phyloP scores from a whole-genome alignment of 2,888 invertebrate species.

The Dynastes grantii region DNA sequence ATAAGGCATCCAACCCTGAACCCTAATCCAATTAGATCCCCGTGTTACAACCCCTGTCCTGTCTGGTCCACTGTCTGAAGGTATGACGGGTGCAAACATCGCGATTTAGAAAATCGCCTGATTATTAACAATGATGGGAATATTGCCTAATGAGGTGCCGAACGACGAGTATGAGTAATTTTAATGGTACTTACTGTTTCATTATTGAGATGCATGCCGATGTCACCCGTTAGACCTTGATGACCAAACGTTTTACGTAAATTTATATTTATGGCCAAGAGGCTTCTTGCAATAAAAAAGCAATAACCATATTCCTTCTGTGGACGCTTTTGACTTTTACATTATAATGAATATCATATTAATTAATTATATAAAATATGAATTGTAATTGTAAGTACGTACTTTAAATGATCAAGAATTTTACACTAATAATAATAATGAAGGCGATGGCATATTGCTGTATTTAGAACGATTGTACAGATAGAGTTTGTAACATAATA shows the following conservation, averaged over 20 bases:
- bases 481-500: constrained; percentile 71
- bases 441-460: constrained; percentile 69
- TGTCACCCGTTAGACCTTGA: constrained; percentile 23
- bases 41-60: constrained; percentile 68
- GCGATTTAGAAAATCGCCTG: constrained; percentile 65
- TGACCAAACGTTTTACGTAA: constrained; percentile 71
- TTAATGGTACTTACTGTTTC: constrained; percentile 7
- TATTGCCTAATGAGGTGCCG: neutral
- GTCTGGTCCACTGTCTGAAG: constrained; percentile 66
- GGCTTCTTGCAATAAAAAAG: constrained; percentile 74
- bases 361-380: constrained; percentile 65
- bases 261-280: constrained; percentile 77
- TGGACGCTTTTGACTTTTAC: constrained; percentile 73
- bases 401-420: constrained; percentile 71
- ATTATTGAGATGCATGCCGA: neutral
- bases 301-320: constrained; percentile 74
- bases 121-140: neutral
- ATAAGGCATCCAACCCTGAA: constrained; percentile 53
- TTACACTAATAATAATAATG: constrained; percentile 71
- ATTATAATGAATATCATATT: constrained; percentile 68
- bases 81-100: constrained; percentile 18
- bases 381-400: constrained; percentile 71
- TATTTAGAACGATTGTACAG: constrained; percentile 71
- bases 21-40: constrained; percentile 58
- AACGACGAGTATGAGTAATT: neutral